A percentile compares a stretch with the other conserved stretches of the same genome.
Evolutionary conservation across 1,140 invertebrate genomes (phyloP).

Genomic region (Brachionus sp.): DNA sequence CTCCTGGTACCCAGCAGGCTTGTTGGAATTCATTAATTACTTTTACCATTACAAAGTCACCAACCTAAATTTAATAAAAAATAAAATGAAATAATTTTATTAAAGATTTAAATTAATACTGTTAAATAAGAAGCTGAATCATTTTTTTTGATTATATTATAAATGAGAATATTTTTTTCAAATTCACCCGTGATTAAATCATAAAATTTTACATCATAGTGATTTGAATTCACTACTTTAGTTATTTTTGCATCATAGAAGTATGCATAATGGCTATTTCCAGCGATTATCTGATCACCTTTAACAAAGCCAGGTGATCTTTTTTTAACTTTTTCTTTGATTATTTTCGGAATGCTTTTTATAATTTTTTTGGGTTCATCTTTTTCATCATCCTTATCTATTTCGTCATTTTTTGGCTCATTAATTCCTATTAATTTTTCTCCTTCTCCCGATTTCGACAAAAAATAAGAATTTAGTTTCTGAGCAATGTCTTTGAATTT

Average conservation of each 20-base stretch:
- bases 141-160: slow-evolving; percentile 14
- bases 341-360: not conserved
- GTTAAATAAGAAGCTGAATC: not conserved
- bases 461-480: not conserved
- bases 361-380: not conserved
- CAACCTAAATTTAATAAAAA: not conserved
- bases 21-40: slow-evolving; percentile 38
- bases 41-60: slow-evolving; percentile 20
- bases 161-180: not conserved
- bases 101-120: not conserved
- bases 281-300: not conserved
- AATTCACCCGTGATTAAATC: not conserved
- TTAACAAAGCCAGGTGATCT: not conserved
- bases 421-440: not conserved
- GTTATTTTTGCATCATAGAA: not conserved
- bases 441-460: not conserved
- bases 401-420: not conserved
- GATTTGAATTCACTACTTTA: slow-evolving; percentile 2
- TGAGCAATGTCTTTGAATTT: not conserved
- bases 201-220: slow-evolving; percentile 21
- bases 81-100: not conserved
- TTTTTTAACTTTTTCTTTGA: not conserved
- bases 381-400: not conserved
- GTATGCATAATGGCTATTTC: not conserved
- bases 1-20: slow-evolving; percentile 4